These are phyloP conservation scores for Picathartes gymnocephalus DNA, from an alignment of 2,113 vertebrate species.

Conservation along the genomic window DNA sequence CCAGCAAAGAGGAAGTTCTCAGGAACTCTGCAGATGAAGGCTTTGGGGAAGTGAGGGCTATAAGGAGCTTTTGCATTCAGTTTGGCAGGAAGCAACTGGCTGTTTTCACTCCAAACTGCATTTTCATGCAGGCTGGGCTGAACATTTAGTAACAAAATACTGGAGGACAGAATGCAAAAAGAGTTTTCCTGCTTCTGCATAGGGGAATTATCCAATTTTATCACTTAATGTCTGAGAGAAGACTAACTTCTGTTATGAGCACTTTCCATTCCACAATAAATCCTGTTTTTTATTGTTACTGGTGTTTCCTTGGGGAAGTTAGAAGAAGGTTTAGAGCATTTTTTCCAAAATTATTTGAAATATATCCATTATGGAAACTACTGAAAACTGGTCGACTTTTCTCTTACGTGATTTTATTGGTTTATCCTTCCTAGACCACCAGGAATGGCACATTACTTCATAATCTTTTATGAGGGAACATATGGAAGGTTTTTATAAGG, in stretches of 20 bases:
- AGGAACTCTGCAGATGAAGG: neutral
- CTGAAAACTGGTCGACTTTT: neutral
- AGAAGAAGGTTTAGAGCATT: neutral
- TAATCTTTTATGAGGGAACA: neutral
- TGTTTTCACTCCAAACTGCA: neutral
- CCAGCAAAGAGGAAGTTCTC: neutral
- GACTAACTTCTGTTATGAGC: neutral
- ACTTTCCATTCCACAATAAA: neutral
- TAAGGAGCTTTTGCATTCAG: neutral
- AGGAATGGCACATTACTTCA: neutral
- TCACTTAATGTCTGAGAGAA: neutral
- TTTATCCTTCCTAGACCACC: neutral
- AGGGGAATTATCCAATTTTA: neutral
- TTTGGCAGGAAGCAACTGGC: neutral
- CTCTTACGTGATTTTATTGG: neutral
- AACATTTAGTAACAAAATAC: neutral
- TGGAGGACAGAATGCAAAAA: neutral
- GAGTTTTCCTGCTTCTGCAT: neutral
- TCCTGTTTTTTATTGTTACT: neutral
- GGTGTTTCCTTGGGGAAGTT: neutral
- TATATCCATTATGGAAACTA: neutral
- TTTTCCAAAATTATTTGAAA: neutral
- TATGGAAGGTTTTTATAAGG: neutral
- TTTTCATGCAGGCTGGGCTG: neutral
- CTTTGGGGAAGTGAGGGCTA: neutral